Evolutionary conservation across 2,797 vertebrate species (phyloP), one percentile per base, ranked within the genome.

Genomic region (Poecilia velifera): DNA sequence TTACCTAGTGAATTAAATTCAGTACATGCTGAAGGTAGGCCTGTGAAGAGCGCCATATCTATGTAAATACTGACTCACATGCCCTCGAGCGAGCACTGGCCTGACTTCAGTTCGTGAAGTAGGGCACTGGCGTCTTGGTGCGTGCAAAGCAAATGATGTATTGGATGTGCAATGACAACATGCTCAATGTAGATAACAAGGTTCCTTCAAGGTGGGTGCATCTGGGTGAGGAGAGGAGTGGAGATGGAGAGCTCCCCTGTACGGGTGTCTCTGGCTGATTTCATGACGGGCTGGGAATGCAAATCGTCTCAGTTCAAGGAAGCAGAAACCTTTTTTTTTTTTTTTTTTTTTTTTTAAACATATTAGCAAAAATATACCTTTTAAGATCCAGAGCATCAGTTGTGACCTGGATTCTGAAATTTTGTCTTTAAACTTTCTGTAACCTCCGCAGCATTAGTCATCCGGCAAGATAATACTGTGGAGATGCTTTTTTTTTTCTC

Each of bases 161-260:
- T 85, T 86, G 84, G 88, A 88, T 82, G 80, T 86, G 88, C 87
- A 87, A 77, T 66, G 76, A 84, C 83, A 88, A 85, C 77, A 83
- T 86, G 85, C 84, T 51, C 74, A 25, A 82, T 62, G 87, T 78
- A 82, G 89, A 93, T 93, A 90, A 91, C 84, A 81, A 90, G 86
- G 85, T 81, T 81, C 78, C 77, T 86, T 81, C 82, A 85, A 82
- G 77, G 84, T 86, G 80, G 68, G 49, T 82, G 81, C 72, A 68
- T 78, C 47, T 76, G 57, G 47, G 70, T 28, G 49, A 64, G 77
- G 59, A 62, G 47, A 16, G 74, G 6, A 25, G 66, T n/a, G 4
- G 64, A 46, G 62, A 51, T 7, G 34, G 59, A 28, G n/a, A 39
- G 74, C 2, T 20, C 25, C 28, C 28, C 34, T 49, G 34, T 36